Evolutionary conservation across 1,140 invertebrate species (phyloP), one percentile per base, ranked within the genome.

Genomic region (Sminthurides bifidus): DNA sequence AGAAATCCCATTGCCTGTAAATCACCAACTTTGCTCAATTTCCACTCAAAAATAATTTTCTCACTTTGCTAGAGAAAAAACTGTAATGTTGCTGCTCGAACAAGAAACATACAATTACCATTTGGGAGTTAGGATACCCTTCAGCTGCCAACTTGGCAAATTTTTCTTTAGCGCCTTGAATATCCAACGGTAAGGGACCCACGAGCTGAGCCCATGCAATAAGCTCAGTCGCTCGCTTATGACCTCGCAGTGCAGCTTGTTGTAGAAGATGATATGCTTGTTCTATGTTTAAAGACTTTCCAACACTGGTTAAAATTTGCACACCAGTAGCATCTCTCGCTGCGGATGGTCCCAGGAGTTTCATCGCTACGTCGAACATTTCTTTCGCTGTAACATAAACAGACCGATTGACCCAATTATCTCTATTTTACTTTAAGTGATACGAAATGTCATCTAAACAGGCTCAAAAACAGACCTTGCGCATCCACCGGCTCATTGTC

Each of bases 91-190:
- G 10, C 23, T 24, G 54, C 37, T 35, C 52, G 38, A 37, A 17
- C 12, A 12, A 37, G 10, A 37, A 12, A 37, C 10, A 37, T 21
- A 43, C 12, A 66, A 65, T 65, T 73, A 89, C 89, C 77, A 90
- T 83, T 72, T 96, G 90, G 51, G 87, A 91, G 68, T 88, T 87
- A 12, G 88, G 80, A 61, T 85, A 76, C 1, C 92, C 93, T 57
- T 78, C 74, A 5, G 79, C 76, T 24, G 80, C 80, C 17, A 97
- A 72, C 61, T 80, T 79, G 59, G 84, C 75, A 69, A 97, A 94
- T 54, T 84, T 83, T 46, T 79, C 70, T 59, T 77, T 79, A 1
- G 92, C 87, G 61, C 77, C 77, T 26, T 77, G 72, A 53, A 94
- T 77, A 72, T 95, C 81, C 59, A 89, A 81, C 46, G 77, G 76